These are phyloP conservation scores for Drosophila tripunctata DNA, from an alignment of 2,888 invertebrate species.

Conservation along the genomic window DNA sequence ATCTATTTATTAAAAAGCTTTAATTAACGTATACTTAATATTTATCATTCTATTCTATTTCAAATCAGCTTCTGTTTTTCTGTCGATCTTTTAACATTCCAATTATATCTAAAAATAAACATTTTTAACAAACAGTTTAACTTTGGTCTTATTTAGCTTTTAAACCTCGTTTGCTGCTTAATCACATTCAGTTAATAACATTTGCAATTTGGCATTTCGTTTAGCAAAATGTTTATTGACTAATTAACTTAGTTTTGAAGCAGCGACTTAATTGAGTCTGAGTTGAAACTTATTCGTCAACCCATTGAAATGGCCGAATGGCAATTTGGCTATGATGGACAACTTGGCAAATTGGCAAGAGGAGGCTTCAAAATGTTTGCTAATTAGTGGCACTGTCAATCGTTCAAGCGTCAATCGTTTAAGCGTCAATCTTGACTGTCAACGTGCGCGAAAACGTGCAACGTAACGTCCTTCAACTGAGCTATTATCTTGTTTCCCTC, in stretches of 20 bases:
- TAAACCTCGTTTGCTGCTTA: background rate
- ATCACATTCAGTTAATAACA: background rate
- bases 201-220: background rate
- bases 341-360: constrained; percentile 6
- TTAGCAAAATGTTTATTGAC: background rate
- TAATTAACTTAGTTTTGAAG: background rate
- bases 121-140: background rate
- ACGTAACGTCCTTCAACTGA: constrained; percentile 7
- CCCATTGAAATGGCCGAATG: constrained; percentile 22
- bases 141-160: background rate
- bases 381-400: constrained; percentile 47
- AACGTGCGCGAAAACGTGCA: constrained; percentile 15
- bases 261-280: background rate
- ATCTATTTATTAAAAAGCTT: too few relatives aligned
- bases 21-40: too few relatives aligned
- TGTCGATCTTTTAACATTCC: background rate
- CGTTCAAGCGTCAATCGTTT: constrained; percentile 16
- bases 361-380: constrained; percentile 29
- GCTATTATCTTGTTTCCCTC: background rate
- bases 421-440: constrained; percentile 12
- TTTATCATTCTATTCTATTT: too few relatives aligned
- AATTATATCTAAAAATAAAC: background rate
- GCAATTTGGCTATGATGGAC: constrained; percentile 36
- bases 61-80: background rate
- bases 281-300: constrained; percentile 1